phyloP scores from a whole-genome alignment of 1,140 invertebrate species.

The silkworm (Bombyx mori) region ASM3026992v2 NC_085130.1:666501-667000 shows the following conservation, averaged over 20 bases:
- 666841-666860: conserved; percentile 54
- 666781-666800: conserved; percentile 42
- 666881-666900: too few relatives aligned
- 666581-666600: not conserved
- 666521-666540: conserved; percentile 15
- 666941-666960: too few relatives aligned
- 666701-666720: conserved; percentile 19
- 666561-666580: not conserved
- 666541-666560: conserved; percentile 29
- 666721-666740: conserved; percentile 12
- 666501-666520: conserved; percentile 3
- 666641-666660: conserved; percentile 17
- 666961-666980: not conserved
- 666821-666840: conserved; percentile 37
- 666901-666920: too few relatives aligned
- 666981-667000: conserved; percentile 5
- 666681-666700: conserved; percentile 14
- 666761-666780: conserved; percentile 42
- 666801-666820: conserved; percentile 61
- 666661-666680: conserved; percentile 30
- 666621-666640: conserved; percentile 14
- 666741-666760: conserved; percentile 34
- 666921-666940: not conserved
- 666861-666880: conserved; percentile 29
- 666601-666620: conserved; percentile 1